phyloP scores from a whole-genome alignment of 2,797 vertebrate species.

The Limosa lapponica region DNA sequence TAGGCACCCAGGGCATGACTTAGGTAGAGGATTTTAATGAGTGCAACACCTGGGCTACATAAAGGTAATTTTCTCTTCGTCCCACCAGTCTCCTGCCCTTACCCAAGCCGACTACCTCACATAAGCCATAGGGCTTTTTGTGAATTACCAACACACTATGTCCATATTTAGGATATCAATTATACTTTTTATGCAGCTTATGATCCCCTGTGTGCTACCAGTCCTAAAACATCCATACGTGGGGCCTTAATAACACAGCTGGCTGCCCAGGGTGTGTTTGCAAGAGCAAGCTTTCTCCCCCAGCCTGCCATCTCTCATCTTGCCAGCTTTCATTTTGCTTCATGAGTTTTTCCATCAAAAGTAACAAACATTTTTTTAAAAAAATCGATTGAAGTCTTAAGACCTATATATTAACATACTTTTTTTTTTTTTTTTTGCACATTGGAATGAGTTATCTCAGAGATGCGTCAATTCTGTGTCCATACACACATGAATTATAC shows the following conservation, averaged over 20 bases:
- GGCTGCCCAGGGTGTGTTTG: background rate
- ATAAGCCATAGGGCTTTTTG: background rate
- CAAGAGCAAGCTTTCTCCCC: background rate
- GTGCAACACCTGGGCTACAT: no score
- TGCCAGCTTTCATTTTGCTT: background rate
- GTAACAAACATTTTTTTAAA: background rate
- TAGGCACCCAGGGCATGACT: background rate
- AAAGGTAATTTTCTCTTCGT: background rate
- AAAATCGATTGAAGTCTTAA: background rate
- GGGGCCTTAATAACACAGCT: background rate
- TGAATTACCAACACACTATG: background rate
- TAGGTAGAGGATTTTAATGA: background rate
- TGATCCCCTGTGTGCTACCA: background rate
- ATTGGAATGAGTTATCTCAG: background rate
- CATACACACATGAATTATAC: fast-evolving
- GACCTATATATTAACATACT: background rate
- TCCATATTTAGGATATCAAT: background rate
- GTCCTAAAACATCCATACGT: background rate
- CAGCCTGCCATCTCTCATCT: background rate
- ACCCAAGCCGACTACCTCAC: background rate
- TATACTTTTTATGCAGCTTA: background rate
- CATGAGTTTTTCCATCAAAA: background rate
- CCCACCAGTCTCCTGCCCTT: background rate
- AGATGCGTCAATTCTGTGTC: background rate
- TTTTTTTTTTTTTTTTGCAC: background rate